A percentile compares a stretch with the other conserved stretches of the same genome.
Evolutionary conservation across 2,888 invertebrate species (phyloP).

Genomic region (Torymus aiolomorphi): DNA sequence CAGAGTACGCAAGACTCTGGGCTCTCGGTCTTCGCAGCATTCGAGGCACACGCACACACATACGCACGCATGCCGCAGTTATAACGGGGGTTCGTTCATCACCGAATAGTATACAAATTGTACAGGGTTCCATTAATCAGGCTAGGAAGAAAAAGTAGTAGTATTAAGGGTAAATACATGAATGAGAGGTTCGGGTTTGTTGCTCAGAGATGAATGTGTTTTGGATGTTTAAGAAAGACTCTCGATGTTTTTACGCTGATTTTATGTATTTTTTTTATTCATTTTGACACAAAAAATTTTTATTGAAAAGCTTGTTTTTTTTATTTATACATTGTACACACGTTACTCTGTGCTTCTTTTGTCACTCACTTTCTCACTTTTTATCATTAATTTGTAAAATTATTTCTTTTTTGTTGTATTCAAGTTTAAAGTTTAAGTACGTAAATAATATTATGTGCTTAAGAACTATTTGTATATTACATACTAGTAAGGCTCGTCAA

Average conservation of each 20-base stretch:
- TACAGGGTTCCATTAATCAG: constrained; percentile 12
- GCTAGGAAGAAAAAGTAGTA: neutral
- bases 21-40: constrained; percentile 26
- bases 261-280: constrained; percentile 41
- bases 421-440: constrained; percentile 46
- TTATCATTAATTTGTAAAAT: constrained; percentile 12
- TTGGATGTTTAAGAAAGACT: constrained; percentile 26
- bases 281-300: constrained; percentile 50
- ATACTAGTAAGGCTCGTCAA: constrained; percentile 54
- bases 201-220: constrained; percentile 2
- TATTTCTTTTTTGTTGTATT: constrained; percentile 25
- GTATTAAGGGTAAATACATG: neutral
- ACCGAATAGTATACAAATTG: constrained; percentile 1
- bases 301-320: constrained; percentile 51
- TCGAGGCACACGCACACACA: constrained; percentile 1
- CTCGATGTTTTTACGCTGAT: neutral
- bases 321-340: constrained; percentile 38
- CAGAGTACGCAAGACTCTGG: neutral
- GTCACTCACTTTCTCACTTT: neutral
- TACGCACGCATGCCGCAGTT: constrained; percentile 41
- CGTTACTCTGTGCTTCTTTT: constrained; percentile 33
- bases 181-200: neutral
- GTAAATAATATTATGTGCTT: constrained; percentile 67
- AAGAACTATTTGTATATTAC: constrained; percentile 64
- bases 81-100: no score